Conservation (phyloP, 1,140 invertebrate species). For the Monochamus saltuarius region DNA sequence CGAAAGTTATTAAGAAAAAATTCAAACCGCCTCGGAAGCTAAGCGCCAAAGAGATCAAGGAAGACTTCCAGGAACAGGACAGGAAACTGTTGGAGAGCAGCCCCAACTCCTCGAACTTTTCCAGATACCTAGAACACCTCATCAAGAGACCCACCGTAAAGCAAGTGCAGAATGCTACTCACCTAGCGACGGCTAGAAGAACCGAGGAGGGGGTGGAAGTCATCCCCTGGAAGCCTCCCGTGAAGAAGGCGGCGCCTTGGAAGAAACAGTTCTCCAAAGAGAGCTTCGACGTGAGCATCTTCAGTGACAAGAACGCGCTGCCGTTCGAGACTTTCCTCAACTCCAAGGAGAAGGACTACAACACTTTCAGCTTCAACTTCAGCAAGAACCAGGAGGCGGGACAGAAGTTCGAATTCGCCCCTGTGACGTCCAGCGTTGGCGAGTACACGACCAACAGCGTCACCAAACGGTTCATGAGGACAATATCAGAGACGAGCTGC, state of each 20-base stretch:
- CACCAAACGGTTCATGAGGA: background rate
- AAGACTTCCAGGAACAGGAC: conserved; percentile 40
- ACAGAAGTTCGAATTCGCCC: no score
- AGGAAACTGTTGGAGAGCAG: conserved; percentile 33
- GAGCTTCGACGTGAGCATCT: conserved; percentile 38
- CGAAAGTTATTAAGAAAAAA: conserved; percentile 11
- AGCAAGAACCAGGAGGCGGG: background rate
- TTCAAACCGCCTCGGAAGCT: conserved; percentile 26
- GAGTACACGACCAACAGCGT: background rate
- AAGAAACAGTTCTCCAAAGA: conserved; percentile 9
- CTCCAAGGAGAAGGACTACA: conserved; percentile 34
- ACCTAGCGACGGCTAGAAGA: conserved; percentile 35
- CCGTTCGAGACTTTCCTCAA: conserved; percentile 40
- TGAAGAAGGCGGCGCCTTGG: conserved; percentile 11
- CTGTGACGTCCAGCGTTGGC: background rate
- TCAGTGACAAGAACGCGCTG: conserved; percentile 42
- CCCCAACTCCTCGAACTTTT: conserved; percentile 21
- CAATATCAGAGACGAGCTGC: background rate
- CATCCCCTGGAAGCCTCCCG: conserved; percentile 18
- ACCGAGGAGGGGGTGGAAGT: conserved; percentile 38
- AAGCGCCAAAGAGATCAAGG: conserved; percentile 34
- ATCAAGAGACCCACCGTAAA: conserved; percentile 40
- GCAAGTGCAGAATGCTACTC: conserved; percentile 37
- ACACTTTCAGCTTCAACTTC: conserved; percentile 35
- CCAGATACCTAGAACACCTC: conserved; percentile 37